Conservation (phyloP, 1,140 invertebrate species). For the Delia radicum region DNA sequence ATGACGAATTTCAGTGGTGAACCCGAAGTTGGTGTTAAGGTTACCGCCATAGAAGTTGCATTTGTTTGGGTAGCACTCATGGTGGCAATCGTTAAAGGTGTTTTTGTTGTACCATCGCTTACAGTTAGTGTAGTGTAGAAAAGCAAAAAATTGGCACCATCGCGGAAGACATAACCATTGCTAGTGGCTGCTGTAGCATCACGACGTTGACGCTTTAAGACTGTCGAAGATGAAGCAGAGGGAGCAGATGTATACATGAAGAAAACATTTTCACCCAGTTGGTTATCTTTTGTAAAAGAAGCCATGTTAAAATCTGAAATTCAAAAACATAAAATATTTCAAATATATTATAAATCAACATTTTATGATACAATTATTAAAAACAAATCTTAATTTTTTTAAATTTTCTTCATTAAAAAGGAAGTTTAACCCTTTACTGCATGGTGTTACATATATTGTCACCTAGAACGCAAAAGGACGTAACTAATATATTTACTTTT, state of each 20-base stretch:
- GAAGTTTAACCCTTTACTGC: too few species aligned
- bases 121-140: constrained; percentile 30
- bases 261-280: constrained; percentile 45
- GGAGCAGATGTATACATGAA: constrained; percentile 47
- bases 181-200: constrained; percentile 28
- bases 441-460: too few species aligned
- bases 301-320: constrained; percentile 52
- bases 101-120: neutral
- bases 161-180: constrained; percentile 28
- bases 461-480: too few species aligned
- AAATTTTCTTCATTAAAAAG: too few species aligned
- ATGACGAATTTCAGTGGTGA: constrained; percentile 40
- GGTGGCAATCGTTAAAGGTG: neutral
- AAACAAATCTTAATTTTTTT: too few species aligned
- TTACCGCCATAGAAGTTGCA: constrained; percentile 33
- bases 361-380: too few species aligned
- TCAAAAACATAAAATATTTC: constrained; percentile 26
- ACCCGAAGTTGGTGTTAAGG: neutral
- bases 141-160: constrained; percentile 40
- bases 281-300: constrained; percentile 34
- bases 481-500: too few species aligned
- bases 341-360: too few species aligned
- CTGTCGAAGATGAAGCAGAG: constrained; percentile 27
- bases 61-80: constrained; percentile 30
- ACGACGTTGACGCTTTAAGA: constrained; percentile 36